Conservation (phyloP, 2,797 vertebrate genomes). For the Falco concolor region DNA sequence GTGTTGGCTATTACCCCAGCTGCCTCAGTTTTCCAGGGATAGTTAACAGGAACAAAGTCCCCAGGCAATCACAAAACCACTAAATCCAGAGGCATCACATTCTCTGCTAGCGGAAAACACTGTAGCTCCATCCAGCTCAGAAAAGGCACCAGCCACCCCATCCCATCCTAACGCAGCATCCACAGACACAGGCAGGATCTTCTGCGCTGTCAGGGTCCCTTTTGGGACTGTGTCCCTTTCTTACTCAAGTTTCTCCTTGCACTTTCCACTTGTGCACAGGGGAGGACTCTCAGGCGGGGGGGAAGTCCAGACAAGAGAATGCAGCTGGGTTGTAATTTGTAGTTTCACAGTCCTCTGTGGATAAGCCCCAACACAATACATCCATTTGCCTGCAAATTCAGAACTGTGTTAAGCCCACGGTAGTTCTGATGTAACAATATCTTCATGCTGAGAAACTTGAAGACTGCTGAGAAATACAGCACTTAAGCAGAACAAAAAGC, state of each 20-base stretch:
- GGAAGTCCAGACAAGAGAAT: conserved; percentile 45
- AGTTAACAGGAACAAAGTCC: background rate
- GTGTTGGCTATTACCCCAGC: background rate
- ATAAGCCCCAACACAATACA: conserved; percentile 69
- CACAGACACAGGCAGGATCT: accelerated
- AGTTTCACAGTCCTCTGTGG: conserved; percentile 67
- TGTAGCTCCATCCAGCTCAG: background rate
- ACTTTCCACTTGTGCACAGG: background rate
- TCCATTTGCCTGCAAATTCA: conserved; percentile 73
- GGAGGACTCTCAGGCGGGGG: background rate
- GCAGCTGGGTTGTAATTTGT: conserved; percentile 62
- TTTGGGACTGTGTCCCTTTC: background rate
- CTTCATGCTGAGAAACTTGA: conserved; percentile 70
- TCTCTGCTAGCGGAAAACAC: background rate
- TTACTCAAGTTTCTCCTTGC: background rate
- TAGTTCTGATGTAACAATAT: conserved; percentile 68
- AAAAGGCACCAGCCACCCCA: background rate
- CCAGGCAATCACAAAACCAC: background rate
- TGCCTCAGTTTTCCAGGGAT: background rate
- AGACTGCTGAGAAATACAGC: conserved; percentile 69
- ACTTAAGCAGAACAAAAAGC: conserved; percentile 72
- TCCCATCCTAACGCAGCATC: background rate
- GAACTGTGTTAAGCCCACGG: conserved; percentile 69
- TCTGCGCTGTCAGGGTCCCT: background rate
- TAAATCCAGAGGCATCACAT: background rate